Conservation (phyloP, 2,888 invertebrate genomes). For the Hypena proboscidalis region DNA sequence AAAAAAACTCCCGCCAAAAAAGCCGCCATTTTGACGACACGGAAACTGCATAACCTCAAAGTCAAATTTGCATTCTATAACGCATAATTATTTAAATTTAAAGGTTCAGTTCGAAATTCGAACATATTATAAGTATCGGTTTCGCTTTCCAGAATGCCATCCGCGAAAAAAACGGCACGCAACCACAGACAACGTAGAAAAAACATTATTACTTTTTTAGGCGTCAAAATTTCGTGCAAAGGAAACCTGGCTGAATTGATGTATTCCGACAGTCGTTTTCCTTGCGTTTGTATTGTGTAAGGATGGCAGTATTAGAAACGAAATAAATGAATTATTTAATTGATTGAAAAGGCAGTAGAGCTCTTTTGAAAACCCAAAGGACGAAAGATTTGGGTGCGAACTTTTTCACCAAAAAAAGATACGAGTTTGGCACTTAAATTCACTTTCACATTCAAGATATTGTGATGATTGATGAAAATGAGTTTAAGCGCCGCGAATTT, state of each 20-base stretch:
- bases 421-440: too few relatives aligned
- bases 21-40: too few relatives aligned
- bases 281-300: conserved; percentile 28
- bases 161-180: conserved; percentile 46
- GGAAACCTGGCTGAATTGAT: conserved; percentile 55
- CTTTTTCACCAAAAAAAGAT: too few relatives aligned
- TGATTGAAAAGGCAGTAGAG: too few relatives aligned
- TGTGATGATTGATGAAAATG: too few relatives aligned
- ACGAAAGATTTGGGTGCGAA: too few relatives aligned
- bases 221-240: conserved; percentile 59
- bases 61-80: neutral
- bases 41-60: neutral
- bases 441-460: too few relatives aligned
- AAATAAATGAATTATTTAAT: too few relatives aligned
- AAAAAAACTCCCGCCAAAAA: too few relatives aligned
- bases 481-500: too few relatives aligned
- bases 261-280: conserved; percentile 64
- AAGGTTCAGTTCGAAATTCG: too few relatives aligned
- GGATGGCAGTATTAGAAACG: conserved; percentile 24
- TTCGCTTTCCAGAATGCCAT: conserved; percentile 46
- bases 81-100: conserved; percentile 4
- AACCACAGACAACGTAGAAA: conserved; percentile 51
- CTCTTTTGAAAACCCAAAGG: too few relatives aligned
- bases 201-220: conserved; percentile 52
- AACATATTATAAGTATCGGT: conserved; percentile 27